Evolutionary conservation across 1,140 invertebrate genomes (phyloP).

Genomic region (Meloidogyne exigua): DNA sequence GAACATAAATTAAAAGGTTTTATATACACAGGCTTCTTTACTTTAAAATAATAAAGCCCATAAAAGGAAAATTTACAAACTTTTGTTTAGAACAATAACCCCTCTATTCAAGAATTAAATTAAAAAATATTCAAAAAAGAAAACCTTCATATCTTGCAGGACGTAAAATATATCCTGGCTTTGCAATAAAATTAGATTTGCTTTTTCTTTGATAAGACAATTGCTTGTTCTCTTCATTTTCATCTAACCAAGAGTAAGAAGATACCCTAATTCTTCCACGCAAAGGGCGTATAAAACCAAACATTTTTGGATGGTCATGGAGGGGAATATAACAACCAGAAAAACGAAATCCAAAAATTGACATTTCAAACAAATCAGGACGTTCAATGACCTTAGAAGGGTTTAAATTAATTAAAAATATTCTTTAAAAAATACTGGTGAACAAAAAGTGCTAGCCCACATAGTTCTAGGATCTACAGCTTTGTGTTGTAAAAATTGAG

Average conservation of each 20-base stretch:
- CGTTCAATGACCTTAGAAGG: conserved; percentile 28
- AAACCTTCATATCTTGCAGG: conserved; percentile 46
- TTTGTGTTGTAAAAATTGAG: not conserved
- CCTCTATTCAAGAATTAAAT: too few species aligned
- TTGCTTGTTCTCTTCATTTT: conserved; percentile 25
- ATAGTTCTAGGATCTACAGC: conserved; percentile 10
- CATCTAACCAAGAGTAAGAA: conserved; percentile 42
- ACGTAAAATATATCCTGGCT: conserved; percentile 11
- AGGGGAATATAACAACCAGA: conserved; percentile 42
- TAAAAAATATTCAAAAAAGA: not conserved
- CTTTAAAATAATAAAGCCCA: too few species aligned
- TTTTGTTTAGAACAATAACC: too few species aligned
- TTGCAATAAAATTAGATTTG: not conserved
- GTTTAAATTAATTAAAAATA: conserved; percentile 14
- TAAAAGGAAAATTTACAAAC: not conserved
- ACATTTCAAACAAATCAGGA: conserved; percentile 17
- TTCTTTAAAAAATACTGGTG: not conserved
- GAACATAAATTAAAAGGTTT: too few species aligned
- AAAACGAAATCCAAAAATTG: conserved; percentile 42
- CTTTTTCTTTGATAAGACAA: conserved; percentile 7
- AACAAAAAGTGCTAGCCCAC: conserved; percentile 27
- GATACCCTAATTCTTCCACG: conserved; percentile 28
- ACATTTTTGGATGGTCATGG: conserved; percentile 48
- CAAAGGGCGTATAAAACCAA: conserved; percentile 41
- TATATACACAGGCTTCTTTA: too few species aligned